A percentile compares a stretch with the other conserved stretches of the same genome.
phyloP scores from a whole-genome alignment of 2,113 vertebrate species.

The Haemorhous mexicanus region DNA sequence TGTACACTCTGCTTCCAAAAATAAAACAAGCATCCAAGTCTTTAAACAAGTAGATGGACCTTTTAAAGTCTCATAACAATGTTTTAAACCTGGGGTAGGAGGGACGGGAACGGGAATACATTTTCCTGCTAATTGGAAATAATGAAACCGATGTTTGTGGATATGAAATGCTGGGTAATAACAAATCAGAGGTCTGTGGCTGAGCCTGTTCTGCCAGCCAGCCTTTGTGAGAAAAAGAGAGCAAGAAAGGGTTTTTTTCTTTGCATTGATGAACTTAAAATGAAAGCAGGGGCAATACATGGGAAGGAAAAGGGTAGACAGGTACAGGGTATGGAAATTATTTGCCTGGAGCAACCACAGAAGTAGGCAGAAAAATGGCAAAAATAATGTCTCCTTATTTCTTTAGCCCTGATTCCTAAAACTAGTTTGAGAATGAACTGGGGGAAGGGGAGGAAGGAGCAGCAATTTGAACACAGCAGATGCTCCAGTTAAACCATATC shows the following conservation, averaged over 20 bases:
- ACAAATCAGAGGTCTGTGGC: constrained; percentile 25
- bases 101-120: background rate
- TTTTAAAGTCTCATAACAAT: constrained; percentile 33
- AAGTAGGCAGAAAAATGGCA: background rate
- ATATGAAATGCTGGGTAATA: background rate
- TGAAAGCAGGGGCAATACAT: background rate
- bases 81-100: background rate
- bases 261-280: background rate
- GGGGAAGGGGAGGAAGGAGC: constrained; percentile 9
- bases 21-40: constrained; percentile 12
- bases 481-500: constrained; percentile 33
- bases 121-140: constrained; percentile 10
- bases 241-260: background rate
- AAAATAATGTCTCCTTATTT: background rate
- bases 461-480: constrained; percentile 31
- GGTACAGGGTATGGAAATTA: background rate
- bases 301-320: background rate
- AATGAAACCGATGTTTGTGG: background rate
- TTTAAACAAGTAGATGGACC: background rate
- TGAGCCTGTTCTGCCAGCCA: background rate
- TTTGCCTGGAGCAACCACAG: background rate
- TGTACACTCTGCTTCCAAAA: constrained; percentile 27
- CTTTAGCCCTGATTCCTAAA: constrained; percentile 13
- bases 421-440: constrained; percentile 21
- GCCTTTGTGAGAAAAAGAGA: constrained; percentile 2